phyloP scores from a whole-genome alignment of 2,113 vertebrate genomes.

The Dipodomys merriami region DNA sequence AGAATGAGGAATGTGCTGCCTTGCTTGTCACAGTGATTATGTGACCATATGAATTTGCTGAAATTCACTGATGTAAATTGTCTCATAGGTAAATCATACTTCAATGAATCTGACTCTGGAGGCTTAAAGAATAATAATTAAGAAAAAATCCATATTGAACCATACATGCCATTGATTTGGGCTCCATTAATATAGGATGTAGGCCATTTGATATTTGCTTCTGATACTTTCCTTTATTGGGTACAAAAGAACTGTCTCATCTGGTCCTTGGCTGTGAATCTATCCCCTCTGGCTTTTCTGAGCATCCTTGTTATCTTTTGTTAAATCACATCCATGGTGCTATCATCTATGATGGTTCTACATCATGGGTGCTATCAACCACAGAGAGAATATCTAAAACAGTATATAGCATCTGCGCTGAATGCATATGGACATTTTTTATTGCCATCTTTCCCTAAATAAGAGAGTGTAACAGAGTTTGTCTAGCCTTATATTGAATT shows the following conservation, averaged over 20 bases:
- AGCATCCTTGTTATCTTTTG: neutral
- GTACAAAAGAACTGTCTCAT: neutral
- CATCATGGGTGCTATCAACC: neutral
- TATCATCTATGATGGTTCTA: neutral
- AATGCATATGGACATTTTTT: neutral
- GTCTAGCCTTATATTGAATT: no score
- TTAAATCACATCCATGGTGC: neutral
- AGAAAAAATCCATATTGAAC: neutral
- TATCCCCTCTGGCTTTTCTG: neutral
- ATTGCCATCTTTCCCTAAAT: neutral
- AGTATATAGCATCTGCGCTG: neutral
- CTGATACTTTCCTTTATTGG: neutral
- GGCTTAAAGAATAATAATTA: neutral
- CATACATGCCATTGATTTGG: neutral
- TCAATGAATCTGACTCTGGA: neutral
- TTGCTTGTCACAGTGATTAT: neutral
- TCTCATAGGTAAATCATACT: neutral
- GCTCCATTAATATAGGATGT: no score
- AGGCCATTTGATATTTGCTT: neutral
- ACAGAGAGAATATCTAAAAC: neutral
- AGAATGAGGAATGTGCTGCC: no score
- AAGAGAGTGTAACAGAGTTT: neutral
- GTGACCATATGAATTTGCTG: neutral
- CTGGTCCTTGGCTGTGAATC: neutral
- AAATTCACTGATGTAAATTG: neutral